Base-by-base conservation (phyloP, 1,140 invertebrate genomes). In the Polypedilum pembai region DNA sequence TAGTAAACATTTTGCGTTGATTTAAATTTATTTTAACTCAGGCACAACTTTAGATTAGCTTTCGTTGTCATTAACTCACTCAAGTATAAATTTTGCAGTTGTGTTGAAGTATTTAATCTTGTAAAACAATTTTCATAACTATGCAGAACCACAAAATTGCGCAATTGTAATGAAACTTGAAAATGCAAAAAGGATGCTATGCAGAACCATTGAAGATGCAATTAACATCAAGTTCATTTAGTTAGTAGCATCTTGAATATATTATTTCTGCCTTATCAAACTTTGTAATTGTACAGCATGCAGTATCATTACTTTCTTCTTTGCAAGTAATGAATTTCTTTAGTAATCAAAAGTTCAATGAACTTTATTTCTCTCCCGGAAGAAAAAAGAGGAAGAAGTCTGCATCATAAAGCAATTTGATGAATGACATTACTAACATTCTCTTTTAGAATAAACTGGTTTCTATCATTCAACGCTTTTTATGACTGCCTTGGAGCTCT, bases 151-250 rank as follows among this genome's bases (percentile, higher is more conserved):
- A 33, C 24, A 33, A 33, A 33, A 33, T 33, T 33, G 24, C 24
- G 5, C 24, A 33, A 33, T 33, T 1, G 24, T 33, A 5, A 33
- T 33, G 24, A 33, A 33, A 33, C 24, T 33, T 33, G 24, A 3
- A n/a, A n/a, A n/a, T n/a, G n/a, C n/a, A n/a, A n/a, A n/a, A n/a
- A n/a, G 24, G 5, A 33, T 33, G 24, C 24, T 33, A 33, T 33
- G 24, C 45, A 56, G 45, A 56, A 56, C 15, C 45, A 56, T 56
- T 56, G 45, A 56, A 56, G n/a, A 56, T 56, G 45, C 45, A 56
- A 56, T 56, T 56, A 56, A 56, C 45, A 56, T 56, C 3, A 56
- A 56, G 8, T 56, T 12, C 12, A 56, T 56, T 10, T 56, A n/a
- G 8, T 45, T 45, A n/a, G 4, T 15, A 56, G 12, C 12, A 15